Conservation (phyloP, 2,113 vertebrate genomes). For the Jacana jacana region DNA sequence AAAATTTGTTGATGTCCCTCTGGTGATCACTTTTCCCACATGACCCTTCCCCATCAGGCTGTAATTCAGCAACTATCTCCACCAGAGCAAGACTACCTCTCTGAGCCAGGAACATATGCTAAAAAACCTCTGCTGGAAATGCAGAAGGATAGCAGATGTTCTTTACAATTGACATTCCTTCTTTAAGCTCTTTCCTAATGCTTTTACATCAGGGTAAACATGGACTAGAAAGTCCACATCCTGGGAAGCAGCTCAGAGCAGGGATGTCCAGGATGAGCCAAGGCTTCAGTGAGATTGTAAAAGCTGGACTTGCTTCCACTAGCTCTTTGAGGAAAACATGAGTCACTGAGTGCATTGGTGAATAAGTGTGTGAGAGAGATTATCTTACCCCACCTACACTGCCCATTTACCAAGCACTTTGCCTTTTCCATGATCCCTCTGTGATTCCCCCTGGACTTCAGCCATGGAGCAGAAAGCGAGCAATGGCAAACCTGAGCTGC, state of each 20-base stretch:
- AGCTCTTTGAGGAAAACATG: not conserved
- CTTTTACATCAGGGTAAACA: not conserved
- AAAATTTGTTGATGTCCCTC: not conserved
- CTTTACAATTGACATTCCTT: not conserved
- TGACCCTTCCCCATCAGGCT: not conserved
- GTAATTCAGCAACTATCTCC: not conserved
- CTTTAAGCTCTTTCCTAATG: not conserved
- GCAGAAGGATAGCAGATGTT: not conserved
- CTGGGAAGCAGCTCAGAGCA: not conserved
- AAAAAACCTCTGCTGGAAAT: not conserved
- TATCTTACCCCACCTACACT: not conserved
- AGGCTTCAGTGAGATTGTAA: not conserved
- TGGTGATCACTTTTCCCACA: not conserved
- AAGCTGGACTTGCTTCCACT: not conserved
- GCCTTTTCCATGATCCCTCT: not conserved
- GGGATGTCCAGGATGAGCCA: not conserved
- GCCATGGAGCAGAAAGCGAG: fast-evolving
- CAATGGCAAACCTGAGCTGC: not conserved
- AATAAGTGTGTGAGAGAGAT: not conserved
- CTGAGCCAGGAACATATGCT: not conserved
- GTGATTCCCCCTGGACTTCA: not conserved
- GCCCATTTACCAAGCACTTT: not conserved
- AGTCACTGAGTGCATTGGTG: not conserved
- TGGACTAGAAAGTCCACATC: not conserved
- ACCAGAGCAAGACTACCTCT: not conserved